Evolutionary conservation across 2,113 vertebrate species (phyloP).

Genomic region (Verasper variegatus): DNA sequence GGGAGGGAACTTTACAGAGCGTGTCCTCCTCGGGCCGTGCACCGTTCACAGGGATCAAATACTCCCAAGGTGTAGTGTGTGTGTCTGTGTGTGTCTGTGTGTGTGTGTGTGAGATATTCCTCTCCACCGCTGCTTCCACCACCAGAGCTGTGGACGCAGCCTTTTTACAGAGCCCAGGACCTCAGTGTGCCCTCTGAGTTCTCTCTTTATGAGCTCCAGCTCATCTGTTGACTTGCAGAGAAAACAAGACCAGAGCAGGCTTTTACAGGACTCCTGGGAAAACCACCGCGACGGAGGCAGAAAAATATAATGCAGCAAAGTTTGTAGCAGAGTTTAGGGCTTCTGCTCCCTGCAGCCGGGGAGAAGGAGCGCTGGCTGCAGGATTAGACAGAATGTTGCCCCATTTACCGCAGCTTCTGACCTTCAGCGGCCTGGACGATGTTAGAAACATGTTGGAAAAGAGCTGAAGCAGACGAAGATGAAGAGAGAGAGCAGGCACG

Average conservation of each 20-base stretch:
- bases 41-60: constrained; percentile 74
- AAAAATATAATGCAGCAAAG: constrained; percentile 21
- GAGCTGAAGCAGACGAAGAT: constrained; percentile 50
- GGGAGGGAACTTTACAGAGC: constrained; percentile 74
- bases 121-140: constrained; percentile 35
- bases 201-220: constrained; percentile 75
- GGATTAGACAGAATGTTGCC: too few species aligned
- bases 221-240: constrained; percentile 70
- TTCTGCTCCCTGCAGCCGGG: constrained; percentile 41
- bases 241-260: constrained; percentile 70
- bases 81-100: constrained; percentile 22
- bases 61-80: constrained; percentile 67
- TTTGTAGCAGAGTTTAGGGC: constrained; percentile 55
- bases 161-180: constrained; percentile 64
- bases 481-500: constrained; percentile 31
- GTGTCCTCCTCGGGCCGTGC: constrained; percentile 71
- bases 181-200: constrained; percentile 69
- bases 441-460: constrained; percentile 39
- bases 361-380: neutral
- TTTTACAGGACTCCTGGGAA: constrained; percentile 72
- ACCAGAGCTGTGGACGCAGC: too few species aligned
- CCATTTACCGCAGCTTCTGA: constrained; percentile 26
- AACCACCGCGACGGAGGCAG: constrained; percentile 36
- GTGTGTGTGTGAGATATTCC: constrained; percentile 10
- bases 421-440: constrained; percentile 42